Base-by-base conservation (phyloP, 1,140 invertebrate genomes). In the Hypothenemus hampei region DNA sequence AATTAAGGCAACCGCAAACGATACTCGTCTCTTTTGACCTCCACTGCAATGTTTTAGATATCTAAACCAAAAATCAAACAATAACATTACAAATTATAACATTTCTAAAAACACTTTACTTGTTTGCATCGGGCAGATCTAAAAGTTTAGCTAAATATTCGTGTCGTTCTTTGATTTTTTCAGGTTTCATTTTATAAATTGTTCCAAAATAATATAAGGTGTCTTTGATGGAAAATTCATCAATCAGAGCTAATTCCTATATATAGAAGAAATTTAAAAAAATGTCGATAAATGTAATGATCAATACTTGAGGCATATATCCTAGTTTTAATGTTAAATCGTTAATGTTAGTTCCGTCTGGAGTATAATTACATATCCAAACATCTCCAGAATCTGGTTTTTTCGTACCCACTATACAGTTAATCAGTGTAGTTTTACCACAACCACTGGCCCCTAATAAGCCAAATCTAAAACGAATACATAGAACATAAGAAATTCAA, bases 131-230 rank as follows among this genome's bases (percentile, higher is more conserved):
- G 1, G 89, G 87, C 26, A 93, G 68, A 13, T 91, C 82, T 1
- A 93, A 72, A 11, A 95, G 76, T 7, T 81, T 75, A 2, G 81
- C 70, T 1, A 95, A 77, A 62, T 87, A 81, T 20, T 77, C 69
- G 54, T 82, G 86, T 58, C 86, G 75, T 20, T 84, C 75, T 4
- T 77, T 69, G 33, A 95, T 85, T n/a, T 76, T 73, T 3, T 73
- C 62, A 4, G 78, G 72, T 0, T 76, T 74, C 78, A 97, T 83
- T 3, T 86, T 85, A 66, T 91, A 90, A 37, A 97, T 84, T n/a
- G 85, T 75, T 0, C 93, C 93, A 72, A 96, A 97, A 72, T 91
- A 97, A 51, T 82, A 82, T 2, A 97, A 75, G 0, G 90, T 91
- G 55, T 91, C 89, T 33, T 81, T 81, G 0, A 93, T 86, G 0